Base-by-base conservation (phyloP, 2,797 vertebrate species). In the Neopelma chrysocephalum region DNA sequence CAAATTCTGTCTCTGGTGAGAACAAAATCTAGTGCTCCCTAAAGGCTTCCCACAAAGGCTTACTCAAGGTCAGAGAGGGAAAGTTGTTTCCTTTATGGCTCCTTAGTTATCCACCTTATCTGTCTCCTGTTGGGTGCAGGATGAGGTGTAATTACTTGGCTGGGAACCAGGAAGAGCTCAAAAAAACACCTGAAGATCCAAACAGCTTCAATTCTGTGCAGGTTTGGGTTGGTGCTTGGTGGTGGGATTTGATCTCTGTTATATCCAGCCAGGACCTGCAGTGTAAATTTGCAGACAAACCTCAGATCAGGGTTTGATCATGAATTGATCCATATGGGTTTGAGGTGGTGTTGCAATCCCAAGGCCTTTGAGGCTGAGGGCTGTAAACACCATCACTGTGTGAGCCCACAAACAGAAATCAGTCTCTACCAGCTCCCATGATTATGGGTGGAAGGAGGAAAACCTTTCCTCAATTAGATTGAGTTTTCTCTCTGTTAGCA, bases 251-350 rank as follows among this genome's bases (percentile, higher is more conserved):
- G 82, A 42, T 20, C 5, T 48, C 16, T 36, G 25, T 3, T 34
- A 5, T 9, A 5, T 3, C 77, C 68, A 60, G 15, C 20, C 51
- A 48, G 26, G 50, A n/a, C 18, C 15, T 43, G 43, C 81, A 57
- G 31, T 7, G 11, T 31, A 69, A 56, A 45, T 54, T 78, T 82
- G 29, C 27, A 62, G 60, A 13, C 2, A 4, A 82, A 25, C 1
- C 15, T 76, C 50, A 42, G 31, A 1, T 27, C 45, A 32, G 31
- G 42, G 51, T n/a, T 82, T 1, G 9, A 12, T 56, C 25, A 1
- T 13, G 25, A 45, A 16, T 57, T 0, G 1, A 14, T 20, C 1
- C 0, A 15, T 13, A 40, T 17, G 43, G 40, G 36, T 13, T 54
- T 50, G 38, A 73, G 27, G 9, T 34, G 15, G 9, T 34, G 15